A percentile compares a stretch with the other conserved stretches of the same genome.
phyloP scores from a whole-genome alignment of 2,888 invertebrate genomes.

The Icerya purchasi region DNA sequence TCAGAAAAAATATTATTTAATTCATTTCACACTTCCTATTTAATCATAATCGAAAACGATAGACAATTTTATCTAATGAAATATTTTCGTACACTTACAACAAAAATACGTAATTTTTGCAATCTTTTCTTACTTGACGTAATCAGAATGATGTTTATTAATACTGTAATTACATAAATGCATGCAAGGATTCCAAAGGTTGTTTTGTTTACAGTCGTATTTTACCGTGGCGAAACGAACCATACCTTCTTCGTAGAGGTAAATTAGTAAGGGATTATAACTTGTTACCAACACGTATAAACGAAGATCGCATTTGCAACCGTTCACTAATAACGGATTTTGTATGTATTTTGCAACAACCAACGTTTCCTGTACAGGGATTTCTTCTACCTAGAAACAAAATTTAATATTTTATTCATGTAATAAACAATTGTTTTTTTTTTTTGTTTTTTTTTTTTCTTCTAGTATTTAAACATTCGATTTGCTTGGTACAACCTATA shows the following conservation, averaged over 20 bases:
- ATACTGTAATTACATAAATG: constrained; percentile 96
- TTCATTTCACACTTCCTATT: too few species aligned
- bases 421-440: not conserved
- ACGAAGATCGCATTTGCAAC: constrained; percentile 88
- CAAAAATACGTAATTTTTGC: too few species aligned
- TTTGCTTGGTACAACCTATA: not conserved
- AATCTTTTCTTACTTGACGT: constrained; percentile 85
- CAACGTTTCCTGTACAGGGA: constrained; percentile 72
- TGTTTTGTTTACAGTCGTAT: constrained; percentile 75
- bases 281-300: constrained; percentile 87
- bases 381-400: constrained; percentile 55
- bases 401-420: not conserved
- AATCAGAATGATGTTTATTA: constrained; percentile 89
- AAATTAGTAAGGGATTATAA: constrained; percentile 80
- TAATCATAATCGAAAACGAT: too few species aligned
- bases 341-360: constrained; percentile 77
- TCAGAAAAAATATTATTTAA: too few species aligned
- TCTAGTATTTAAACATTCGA: not conserved
- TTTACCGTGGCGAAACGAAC: constrained; percentile 88
- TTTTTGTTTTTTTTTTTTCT: too few species aligned
- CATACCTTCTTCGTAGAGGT: constrained; percentile 88
- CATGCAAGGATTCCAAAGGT: constrained; percentile 88
- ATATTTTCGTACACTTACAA: too few species aligned
- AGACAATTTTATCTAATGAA: too few species aligned
- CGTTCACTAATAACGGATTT: constrained; percentile 67